Evolutionary conservation across 2,113 vertebrate genomes (phyloP).

Genomic region (Rhineura floridana): DNA sequence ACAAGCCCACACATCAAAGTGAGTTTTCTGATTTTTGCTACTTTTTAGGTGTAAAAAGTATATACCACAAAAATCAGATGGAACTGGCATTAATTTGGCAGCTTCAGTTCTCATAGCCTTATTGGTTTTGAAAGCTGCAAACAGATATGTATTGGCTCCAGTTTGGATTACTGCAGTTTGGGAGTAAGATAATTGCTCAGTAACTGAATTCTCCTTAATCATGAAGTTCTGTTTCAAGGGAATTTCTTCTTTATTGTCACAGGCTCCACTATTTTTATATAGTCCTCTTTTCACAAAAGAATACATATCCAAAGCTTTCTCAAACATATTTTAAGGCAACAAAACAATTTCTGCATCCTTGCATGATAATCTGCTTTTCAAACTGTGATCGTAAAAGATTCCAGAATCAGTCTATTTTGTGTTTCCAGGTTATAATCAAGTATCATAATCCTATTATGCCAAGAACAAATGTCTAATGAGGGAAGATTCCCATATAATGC

Average conservation of each 20-base stretch:
- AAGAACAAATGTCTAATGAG: constrained; percentile 42
- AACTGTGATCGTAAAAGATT: constrained; percentile 15
- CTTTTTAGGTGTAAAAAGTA: constrained; percentile 66
- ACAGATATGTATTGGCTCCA: constrained; percentile 50
- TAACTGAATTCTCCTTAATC: constrained; percentile 45
- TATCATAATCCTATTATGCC: constrained; percentile 47
- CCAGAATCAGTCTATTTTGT: not conserved
- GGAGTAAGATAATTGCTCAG: constrained; percentile 30
- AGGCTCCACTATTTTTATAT: constrained; percentile 54
- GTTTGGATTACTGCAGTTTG: constrained; percentile 56
- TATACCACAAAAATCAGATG: constrained; percentile 64
- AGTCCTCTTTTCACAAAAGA: constrained; percentile 20
- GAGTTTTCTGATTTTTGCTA: constrained; percentile 33
- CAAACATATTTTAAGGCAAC: constrained; percentile 34
- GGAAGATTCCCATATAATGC: not conserved
- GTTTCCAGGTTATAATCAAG: constrained; percentile 54
- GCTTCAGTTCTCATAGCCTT: constrained; percentile 56
- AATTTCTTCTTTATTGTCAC: constrained; percentile 26
- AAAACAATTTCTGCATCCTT: constrained; percentile 48
- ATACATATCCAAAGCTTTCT: not conserved
- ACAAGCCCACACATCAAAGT: constrained; percentile 52
- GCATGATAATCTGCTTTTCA: constrained; percentile 22
- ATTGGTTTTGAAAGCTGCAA: constrained; percentile 69
- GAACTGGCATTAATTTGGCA: constrained; percentile 67
- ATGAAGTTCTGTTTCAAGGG: constrained; percentile 39